Evolutionary conservation across 2,888 invertebrate genomes (phyloP), one percentile per base, ranked within the genome.

Genomic region (Sarcophaga subvicina): DNA sequence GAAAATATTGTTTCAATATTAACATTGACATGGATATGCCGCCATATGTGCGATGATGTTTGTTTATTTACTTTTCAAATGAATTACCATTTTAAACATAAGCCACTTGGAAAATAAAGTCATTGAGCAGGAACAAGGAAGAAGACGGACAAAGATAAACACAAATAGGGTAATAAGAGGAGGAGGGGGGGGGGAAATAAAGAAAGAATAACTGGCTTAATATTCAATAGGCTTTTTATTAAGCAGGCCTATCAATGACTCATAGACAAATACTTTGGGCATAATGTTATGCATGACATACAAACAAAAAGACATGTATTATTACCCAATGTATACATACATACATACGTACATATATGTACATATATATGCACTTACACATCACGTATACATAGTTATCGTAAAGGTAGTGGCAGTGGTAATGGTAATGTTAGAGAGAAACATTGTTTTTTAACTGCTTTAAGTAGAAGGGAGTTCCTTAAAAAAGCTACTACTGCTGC

Each of bases 201-300:
- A 54, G 54, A 54, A 54, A 76, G 22, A 22, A 22, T 22, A 62
- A 75, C 63, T 64, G 49, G 45, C 63, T 81, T 78, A 59, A 72
- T 78, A 81, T 75, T 73, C 78, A 81, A 81, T 78, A 77, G 73
- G 69, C 59, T 64, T 60, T 45, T 54, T 54, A 37, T 37, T 37
- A 64, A 10, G n/a, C 71, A 27, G 27, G 66, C 70, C 49, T 86
- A 76, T 82, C 79, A 78, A 75, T 79, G 66, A 71, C 71, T 85
- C 71, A 70, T 75, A 37, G 37, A 75, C 64, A 78, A 69, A 79
- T 82, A 71, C 49, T 63, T 37, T 10, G 47, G 47, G 67, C 27
- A 67, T 47, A 27, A 71, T 60, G 45, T 72, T 80, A 25, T 72
- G 59, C 45, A 80, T 64, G 37, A 0, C 37, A 37, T 10, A 37